Conservation (phyloP, 2,113 vertebrate species). For the Calyptomena viridis region DNA sequence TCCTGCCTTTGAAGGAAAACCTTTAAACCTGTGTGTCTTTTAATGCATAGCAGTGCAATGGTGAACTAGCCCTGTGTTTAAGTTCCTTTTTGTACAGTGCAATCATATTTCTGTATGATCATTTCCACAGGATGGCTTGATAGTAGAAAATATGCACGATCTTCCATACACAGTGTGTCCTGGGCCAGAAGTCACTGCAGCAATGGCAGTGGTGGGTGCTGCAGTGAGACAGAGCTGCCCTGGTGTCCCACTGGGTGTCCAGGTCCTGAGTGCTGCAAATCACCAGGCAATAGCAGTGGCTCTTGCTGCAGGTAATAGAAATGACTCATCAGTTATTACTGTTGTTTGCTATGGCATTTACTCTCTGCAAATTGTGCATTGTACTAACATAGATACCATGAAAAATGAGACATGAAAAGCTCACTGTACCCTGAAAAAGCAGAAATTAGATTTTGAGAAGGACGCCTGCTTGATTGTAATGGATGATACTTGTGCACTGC, state of each 20-base stretch:
- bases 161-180: slow-evolving; percentile 75
- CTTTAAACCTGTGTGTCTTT: neutral
- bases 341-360: neutral
- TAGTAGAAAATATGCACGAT: slow-evolving; percentile 91
- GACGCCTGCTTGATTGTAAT: neutral
- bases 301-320: slow-evolving; percentile 80
- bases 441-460: neutral
- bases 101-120: neutral
- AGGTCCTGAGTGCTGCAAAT: slow-evolving; percentile 83
- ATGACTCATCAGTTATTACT: neutral
- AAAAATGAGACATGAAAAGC: neutral
- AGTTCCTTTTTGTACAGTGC: neutral
- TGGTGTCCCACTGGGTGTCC: slow-evolving; percentile 74
- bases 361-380: neutral
- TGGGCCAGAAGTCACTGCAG: slow-evolving; percentile 81
- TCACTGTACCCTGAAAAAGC: slow-evolving; percentile 1
- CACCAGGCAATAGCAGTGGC: slow-evolving; percentile 78
- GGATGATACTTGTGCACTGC: neutral
- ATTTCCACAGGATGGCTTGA: slow-evolving; percentile 78
- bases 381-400: neutral
- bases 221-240: slow-evolving; percentile 75
- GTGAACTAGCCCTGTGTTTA: neutral
- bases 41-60: rapidly evolving
- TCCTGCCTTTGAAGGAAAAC: slow-evolving; percentile 19
- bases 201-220: slow-evolving; percentile 75